These are phyloP conservation scores for Ia io DNA, from an alignment of 2,113 vertebrate genomes.

Conservation along the genomic window DNA sequence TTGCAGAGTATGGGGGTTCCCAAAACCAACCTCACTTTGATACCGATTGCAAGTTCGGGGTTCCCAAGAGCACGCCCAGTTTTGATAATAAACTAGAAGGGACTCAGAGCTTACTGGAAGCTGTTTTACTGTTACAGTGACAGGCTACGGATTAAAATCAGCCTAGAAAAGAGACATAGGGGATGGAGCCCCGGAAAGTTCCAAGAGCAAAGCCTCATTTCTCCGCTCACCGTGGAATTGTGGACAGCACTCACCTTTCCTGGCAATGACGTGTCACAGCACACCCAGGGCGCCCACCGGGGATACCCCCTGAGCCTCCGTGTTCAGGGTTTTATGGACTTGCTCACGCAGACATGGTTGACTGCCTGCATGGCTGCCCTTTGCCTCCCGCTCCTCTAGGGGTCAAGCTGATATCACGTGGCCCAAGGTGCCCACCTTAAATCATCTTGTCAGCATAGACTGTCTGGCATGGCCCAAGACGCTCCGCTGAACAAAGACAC, in stretches of 20 bases:
- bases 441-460: not conserved
- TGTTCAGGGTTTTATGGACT: not conserved
- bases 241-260: not conserved
- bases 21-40: not conserved
- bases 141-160: not conserved
- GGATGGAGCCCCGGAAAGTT: not conserved
- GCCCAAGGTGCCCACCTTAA: not conserved
- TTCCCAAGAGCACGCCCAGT: not conserved
- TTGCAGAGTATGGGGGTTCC: not conserved
- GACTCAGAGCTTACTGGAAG: not conserved
- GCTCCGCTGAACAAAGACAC: not conserved
- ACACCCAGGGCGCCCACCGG: fast-evolving
- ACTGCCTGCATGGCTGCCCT: not conserved
- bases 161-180: not conserved
- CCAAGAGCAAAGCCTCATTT: fast-evolving
- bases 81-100: not conserved
- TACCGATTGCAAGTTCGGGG: not conserved
- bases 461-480: not conserved
- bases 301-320: not conserved
- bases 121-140: not conserved
- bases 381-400: not conserved
- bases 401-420: not conserved
- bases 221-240: not conserved
- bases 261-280: no score
- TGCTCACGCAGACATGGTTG: not conserved